phyloP scores from a whole-genome alignment of 2,888 invertebrate genomes.

The Sympetrum striolatum region DNA sequence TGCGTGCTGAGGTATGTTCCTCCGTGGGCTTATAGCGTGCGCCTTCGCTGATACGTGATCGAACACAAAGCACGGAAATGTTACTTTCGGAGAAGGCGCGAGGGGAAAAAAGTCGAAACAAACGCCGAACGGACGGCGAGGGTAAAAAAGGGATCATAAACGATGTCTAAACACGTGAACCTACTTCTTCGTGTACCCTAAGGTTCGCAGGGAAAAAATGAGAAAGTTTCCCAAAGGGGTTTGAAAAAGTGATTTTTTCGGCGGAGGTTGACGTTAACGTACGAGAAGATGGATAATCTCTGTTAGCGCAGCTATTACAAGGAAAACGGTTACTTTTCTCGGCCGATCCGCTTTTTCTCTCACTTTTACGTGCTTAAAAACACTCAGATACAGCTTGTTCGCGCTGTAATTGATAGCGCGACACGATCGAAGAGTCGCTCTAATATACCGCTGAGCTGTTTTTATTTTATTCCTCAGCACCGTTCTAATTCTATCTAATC shows the following conservation, averaged over 20 bases:
- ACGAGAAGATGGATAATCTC: background rate
- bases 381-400: background rate
- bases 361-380: background rate
- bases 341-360: background rate
- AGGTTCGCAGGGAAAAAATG: background rate
- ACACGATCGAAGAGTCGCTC: background rate
- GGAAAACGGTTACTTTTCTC: background rate
- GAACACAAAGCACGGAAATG: slow-evolving; percentile 31
- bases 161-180: background rate
- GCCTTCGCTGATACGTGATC: slow-evolving; percentile 11
- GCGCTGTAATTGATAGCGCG: background rate
- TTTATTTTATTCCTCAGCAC: no score
- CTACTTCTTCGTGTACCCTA: background rate
- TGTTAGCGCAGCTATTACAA: background rate
- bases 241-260: background rate
- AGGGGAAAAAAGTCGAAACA: background rate
- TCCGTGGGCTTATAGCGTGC: background rate
- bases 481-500: no score
- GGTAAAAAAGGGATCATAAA: background rate
- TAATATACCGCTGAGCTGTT: no score
- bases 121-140: background rate
- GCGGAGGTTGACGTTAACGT: background rate
- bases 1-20: slow-evolving; percentile 25
- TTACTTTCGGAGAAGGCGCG: background rate
- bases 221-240: background rate